phyloP scores from a whole-genome alignment of 1,140 invertebrate species.

The Orussus abietinus region DNA sequence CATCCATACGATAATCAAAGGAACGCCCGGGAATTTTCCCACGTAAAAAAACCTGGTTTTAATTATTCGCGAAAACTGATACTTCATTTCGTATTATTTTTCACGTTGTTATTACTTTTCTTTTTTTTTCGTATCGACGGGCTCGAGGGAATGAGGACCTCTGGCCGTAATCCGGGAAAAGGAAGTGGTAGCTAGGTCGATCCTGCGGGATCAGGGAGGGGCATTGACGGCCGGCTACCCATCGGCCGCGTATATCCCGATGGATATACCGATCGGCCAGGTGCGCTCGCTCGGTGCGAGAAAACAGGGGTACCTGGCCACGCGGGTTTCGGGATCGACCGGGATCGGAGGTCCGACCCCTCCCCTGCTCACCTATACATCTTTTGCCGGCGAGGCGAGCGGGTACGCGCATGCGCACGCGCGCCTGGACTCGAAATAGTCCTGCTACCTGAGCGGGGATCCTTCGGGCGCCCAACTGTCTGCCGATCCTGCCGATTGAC shows the following conservation, averaged over 20 bases:
- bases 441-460: constrained; percentile 23
- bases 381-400: constrained; percentile 12
- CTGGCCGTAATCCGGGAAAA: constrained; percentile 25
- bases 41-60: no score
- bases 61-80: no score
- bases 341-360: constrained; percentile 14
- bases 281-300: constrained; percentile 31
- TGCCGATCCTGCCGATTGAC: constrained; percentile 19
- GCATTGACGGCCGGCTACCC: constrained; percentile 13
- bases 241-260: constrained; percentile 8
- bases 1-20: no score
- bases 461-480: constrained; percentile 44
- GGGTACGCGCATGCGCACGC: constrained; percentile 24
- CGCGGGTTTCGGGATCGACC: constrained; percentile 11
- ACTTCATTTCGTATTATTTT: no score
- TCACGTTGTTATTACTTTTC: no score
- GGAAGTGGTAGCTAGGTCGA: constrained; percentile 14
- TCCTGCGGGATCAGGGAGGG: constrained; percentile 24
- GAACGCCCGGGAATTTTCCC: no score
- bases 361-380: constrained; percentile 5
- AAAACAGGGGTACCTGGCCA: constrained; percentile 20
- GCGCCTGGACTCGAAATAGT: no score
- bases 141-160: constrained; percentile 24
- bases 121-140: no score
- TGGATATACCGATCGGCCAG: constrained; percentile 25